phyloP scores from a whole-genome alignment of 2,113 vertebrate species.

The Dolichallabes microphthalmus region DNA sequence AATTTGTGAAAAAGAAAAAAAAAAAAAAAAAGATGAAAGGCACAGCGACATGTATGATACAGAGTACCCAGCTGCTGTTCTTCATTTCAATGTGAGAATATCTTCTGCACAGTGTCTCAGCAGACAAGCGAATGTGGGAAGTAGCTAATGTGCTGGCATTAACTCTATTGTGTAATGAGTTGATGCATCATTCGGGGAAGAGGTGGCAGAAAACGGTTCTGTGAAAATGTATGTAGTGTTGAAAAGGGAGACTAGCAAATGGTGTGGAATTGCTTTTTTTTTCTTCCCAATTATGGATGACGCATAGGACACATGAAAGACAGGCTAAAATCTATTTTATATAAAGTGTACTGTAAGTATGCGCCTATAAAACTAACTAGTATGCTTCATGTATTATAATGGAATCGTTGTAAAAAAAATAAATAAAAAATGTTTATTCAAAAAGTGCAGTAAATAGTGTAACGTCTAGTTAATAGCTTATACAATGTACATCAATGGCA shows the following conservation, averaged over 20 bases:
- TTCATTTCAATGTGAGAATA: conserved; percentile 51
- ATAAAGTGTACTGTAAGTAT: not conserved
- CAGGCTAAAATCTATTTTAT: conserved; percentile 6
- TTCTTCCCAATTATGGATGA: not conserved
- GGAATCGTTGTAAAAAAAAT: not conserved
- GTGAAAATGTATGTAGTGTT: conserved; percentile 45
- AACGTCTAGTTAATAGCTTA: too few relatives aligned
- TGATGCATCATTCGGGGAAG: conserved; percentile 51
- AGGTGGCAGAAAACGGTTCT: conserved; percentile 45
- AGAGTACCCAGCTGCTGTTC: conserved; percentile 20
- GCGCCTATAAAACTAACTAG: not conserved
- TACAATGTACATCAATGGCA: too few relatives aligned
- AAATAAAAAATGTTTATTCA: too few relatives aligned
- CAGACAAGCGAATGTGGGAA: conserved; percentile 33
- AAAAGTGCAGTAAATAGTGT: too few relatives aligned
- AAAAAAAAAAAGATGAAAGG: not conserved
- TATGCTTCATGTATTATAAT: not conserved
- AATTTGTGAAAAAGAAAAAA: not conserved
- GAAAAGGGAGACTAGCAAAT: conserved; percentile 29
- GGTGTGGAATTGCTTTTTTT: conserved; percentile 27
- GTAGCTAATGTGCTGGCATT: conserved; percentile 47
- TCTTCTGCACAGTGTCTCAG: conserved; percentile 40
- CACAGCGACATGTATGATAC: conserved; percentile 11
- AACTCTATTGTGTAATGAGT: conserved; percentile 48
- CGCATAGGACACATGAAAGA: not conserved